Percentiles rank a stretch among this genome's conserved stretches.
Conservation (phyloP, 2,113 vertebrate genomes). For the Pomatorhinus ruficollis region DNA sequence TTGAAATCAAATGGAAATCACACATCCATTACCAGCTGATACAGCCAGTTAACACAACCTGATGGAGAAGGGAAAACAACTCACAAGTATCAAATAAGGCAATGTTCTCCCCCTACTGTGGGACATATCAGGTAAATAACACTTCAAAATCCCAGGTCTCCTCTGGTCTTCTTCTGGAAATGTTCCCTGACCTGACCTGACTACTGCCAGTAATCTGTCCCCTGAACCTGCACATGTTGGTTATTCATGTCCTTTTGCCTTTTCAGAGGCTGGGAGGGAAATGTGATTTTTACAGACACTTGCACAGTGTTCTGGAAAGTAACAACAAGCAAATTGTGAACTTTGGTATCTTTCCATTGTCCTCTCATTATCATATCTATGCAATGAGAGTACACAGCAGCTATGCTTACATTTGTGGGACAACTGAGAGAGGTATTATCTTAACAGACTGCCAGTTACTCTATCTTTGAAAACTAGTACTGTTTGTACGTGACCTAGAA, state of each 20-base stretch:
- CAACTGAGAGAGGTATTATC: neutral
- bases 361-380: neutral
- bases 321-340: neutral
- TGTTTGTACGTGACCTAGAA: neutral
- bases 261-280: neutral
- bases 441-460: neutral
- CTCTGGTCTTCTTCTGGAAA: neutral
- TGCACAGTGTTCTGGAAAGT: neutral
- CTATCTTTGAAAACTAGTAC: neutral
- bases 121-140: neutral
- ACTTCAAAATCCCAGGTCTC: neutral
- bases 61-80: neutral
- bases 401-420: neutral
- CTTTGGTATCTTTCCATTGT: neutral
- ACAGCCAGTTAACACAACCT: neutral
- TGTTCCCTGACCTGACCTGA: rapidly evolving
- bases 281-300: neutral
- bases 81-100: neutral
- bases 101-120: neutral
- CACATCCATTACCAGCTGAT: neutral
- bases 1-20: neutral
- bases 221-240: neutral
- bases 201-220: neutral
- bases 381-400: neutral
- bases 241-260: neutral